Conservation (phyloP, 2,888 invertebrate species). For the Hylaea fasciaria region DNA sequence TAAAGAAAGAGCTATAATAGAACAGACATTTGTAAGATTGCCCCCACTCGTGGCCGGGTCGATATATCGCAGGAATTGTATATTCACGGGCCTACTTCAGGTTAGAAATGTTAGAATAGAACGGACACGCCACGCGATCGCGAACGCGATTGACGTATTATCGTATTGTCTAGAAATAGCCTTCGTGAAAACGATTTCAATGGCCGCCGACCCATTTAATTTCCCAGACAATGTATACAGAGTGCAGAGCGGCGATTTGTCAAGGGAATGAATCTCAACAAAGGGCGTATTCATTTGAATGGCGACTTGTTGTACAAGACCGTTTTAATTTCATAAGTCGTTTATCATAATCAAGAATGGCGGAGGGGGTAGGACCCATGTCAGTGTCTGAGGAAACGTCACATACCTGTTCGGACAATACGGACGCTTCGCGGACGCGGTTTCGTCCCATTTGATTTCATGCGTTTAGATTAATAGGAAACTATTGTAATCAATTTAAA, state of each 20-base stretch:
- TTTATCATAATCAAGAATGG: conserved; percentile 82
- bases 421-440: conserved; percentile 65
- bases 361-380: conserved; percentile 69
- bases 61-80: conserved; percentile 70
- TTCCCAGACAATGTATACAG: conserved; percentile 77
- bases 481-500: not conserved
- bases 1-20: conserved; percentile 62
- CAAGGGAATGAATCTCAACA: conserved; percentile 83
- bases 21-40: conserved; percentile 66
- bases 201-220: conserved; percentile 75
- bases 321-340: conserved; percentile 85
- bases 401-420: conserved; percentile 77
- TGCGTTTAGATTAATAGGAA: conserved; percentile 20
- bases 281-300: conserved; percentile 81
- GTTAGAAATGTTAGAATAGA: conserved; percentile 58
- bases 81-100: conserved; percentile 73
- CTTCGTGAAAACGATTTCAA: conserved; percentile 76
- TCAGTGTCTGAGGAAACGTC: conserved; percentile 82
- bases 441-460: conserved; percentile 52
- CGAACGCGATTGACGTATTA: conserved; percentile 75
- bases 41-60: conserved; percentile 59
- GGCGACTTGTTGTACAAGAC: conserved; percentile 81
- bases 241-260: conserved; percentile 80
- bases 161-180: conserved; percentile 75
- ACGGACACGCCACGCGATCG: conserved; percentile 67